phyloP scores from a whole-genome alignment of 2,888 invertebrate genomes.

The Torymus auratus region DNA sequence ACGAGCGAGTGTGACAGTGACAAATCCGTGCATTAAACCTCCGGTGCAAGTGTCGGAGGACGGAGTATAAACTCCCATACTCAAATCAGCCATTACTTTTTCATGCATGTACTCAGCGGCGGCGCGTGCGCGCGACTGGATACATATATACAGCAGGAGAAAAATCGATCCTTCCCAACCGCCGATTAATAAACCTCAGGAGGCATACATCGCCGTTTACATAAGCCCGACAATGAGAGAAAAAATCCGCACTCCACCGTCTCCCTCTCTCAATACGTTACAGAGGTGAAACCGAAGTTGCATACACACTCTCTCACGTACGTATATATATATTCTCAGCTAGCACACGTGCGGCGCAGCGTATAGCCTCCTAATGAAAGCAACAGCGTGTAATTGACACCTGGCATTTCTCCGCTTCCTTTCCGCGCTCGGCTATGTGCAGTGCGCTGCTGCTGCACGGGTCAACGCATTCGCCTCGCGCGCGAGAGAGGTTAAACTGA shows the following conservation, averaged over 20 bases:
- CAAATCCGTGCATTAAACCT: not conserved
- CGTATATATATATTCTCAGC: not conserved
- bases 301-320: not conserved
- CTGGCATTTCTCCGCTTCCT: slow-evolving; percentile 27
- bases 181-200: too few relatives aligned
- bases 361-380: slow-evolving; percentile 13
- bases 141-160: too few relatives aligned
- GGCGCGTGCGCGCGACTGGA: too few relatives aligned
- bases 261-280: too few relatives aligned
- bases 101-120: too few relatives aligned
- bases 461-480: slow-evolving; percentile 25
- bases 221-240: too few relatives aligned
- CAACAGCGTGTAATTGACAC: slow-evolving; percentile 44
- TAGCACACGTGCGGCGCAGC: not conserved
- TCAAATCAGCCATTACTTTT: too few relatives aligned
- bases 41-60: too few relatives aligned
- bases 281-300: slow-evolving; percentile 9
- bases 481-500: slow-evolving; percentile 17
- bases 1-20: not conserved
- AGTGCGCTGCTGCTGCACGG: not conserved
- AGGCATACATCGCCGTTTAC: too few relatives aligned
- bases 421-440: not conserved
- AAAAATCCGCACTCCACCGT: too few relatives aligned
- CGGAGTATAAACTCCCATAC: too few relatives aligned
- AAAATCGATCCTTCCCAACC: too few relatives aligned